phyloP scores from a whole-genome alignment of 2,797 vertebrate genomes.

The Micrastur ruficollis region DNA sequence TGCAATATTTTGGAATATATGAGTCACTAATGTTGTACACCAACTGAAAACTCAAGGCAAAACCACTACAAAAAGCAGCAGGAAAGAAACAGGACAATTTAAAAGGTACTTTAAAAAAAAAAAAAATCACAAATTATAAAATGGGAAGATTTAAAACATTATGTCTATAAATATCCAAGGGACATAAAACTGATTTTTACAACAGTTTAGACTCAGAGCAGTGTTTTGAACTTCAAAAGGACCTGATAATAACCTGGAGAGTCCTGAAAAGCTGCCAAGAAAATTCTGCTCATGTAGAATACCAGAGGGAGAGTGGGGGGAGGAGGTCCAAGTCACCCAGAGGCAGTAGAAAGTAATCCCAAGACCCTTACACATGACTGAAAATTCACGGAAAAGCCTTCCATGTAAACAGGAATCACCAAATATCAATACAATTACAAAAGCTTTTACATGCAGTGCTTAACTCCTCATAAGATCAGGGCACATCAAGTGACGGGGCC shows the following conservation, averaged over 20 bases:
- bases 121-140: neutral
- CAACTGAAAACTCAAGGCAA: neutral
- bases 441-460: neutral
- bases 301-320: neutral
- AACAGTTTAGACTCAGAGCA: neutral
- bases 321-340: neutral
- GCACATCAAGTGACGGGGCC: neutral
- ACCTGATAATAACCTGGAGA: neutral
- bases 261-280: slow-evolving; percentile 23
- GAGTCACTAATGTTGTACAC: neutral
- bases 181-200: neutral
- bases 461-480: neutral
- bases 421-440: neutral
- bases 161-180: neutral
- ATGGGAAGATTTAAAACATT: neutral
- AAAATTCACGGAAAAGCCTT: neutral
- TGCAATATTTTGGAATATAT: neutral
- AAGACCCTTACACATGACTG: neutral
- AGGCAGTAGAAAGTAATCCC: neutral
- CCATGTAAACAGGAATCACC: neutral
- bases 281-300: neutral
- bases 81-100: neutral
- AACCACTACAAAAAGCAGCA: neutral
- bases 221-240: neutral
- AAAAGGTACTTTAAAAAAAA: neutral